Conservation (phyloP, 2,113 vertebrate genomes). For the Scytalopus superciliaris region DNA sequence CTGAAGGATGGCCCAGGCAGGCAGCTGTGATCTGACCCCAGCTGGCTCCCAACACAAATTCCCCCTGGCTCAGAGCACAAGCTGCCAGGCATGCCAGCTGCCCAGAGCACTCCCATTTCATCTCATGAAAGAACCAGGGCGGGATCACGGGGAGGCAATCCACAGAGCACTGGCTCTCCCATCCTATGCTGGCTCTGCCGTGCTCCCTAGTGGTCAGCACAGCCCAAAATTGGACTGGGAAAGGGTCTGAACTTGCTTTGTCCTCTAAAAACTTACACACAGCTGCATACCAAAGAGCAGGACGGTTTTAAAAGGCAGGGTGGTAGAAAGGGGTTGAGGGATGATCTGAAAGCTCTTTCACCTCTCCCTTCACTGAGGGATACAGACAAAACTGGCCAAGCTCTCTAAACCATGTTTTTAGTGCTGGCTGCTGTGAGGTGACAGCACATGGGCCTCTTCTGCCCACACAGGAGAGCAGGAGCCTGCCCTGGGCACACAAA, state of each 20-base stretch:
- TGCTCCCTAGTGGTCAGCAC: constrained; percentile 64
- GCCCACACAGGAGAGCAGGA: neutral
- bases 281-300: neutral
- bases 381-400: neutral
- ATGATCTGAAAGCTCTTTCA: neutral
- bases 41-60: neutral
- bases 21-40: constrained; percentile 47
- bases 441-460: neutral
- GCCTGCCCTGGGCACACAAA: neutral
- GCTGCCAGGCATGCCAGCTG: constrained; percentile 43
- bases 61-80: constrained; percentile 15
- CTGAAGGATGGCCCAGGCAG: neutral
- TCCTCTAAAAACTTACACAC: neutral
- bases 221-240: neutral
- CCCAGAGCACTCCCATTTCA: constrained; percentile 1
- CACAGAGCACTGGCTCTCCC: neutral
- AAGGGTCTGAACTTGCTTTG: neutral
- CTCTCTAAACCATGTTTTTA: neutral
- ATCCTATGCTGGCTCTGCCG: constrained; percentile 29
- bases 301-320: neutral
- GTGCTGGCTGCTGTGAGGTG: neutral
- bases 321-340: neutral
- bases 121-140: neutral
- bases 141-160: neutral
- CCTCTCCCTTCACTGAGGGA: neutral